A percentile compares a stretch with the other conserved stretches of the same genome.
Conservation (phyloP, 2,888 invertebrate genomes). For the Folsomia manolachei region DNA sequence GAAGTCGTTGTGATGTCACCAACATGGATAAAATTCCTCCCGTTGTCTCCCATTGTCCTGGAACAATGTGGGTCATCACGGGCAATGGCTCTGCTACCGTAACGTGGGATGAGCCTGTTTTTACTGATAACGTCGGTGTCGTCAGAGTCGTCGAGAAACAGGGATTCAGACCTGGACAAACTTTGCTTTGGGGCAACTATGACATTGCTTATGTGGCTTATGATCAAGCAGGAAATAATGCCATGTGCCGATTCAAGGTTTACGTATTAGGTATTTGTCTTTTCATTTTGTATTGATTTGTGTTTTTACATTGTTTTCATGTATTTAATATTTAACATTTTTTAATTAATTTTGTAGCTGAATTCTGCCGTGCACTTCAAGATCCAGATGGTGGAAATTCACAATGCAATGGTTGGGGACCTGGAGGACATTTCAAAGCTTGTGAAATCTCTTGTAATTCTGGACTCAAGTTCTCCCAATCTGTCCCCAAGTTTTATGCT, state of each 20-base stretch:
- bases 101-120: conserved; percentile 86
- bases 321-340: conserved; percentile 22
- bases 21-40: conserved; percentile 83
- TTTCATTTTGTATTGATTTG: conserved; percentile 52
- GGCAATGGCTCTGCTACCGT: conserved; percentile 87
- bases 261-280: conserved; percentile 82
- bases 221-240: conserved; percentile 87
- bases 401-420: conserved; percentile 56
- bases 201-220: conserved; percentile 90
- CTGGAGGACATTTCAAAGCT: conserved; percentile 91
- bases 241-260: conserved; percentile 85
- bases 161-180: conserved; percentile 82
- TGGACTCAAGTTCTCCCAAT: conserved; percentile 85
- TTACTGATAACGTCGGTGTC: conserved; percentile 83
- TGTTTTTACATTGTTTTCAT: conserved; percentile 4
- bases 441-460: conserved; percentile 85
- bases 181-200: conserved; percentile 84
- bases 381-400: conserved; percentile 90
- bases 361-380: conserved; percentile 83
- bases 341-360: conserved; percentile 61
- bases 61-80: conserved; percentile 90
- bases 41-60: conserved; percentile 83
- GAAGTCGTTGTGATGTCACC: conserved; percentile 77
- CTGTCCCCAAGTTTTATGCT: conserved; percentile 93
- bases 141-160: conserved; percentile 76